Conservation (phyloP, 2,888 invertebrate genomes). For the Megalurothrips usitatus region DNA sequence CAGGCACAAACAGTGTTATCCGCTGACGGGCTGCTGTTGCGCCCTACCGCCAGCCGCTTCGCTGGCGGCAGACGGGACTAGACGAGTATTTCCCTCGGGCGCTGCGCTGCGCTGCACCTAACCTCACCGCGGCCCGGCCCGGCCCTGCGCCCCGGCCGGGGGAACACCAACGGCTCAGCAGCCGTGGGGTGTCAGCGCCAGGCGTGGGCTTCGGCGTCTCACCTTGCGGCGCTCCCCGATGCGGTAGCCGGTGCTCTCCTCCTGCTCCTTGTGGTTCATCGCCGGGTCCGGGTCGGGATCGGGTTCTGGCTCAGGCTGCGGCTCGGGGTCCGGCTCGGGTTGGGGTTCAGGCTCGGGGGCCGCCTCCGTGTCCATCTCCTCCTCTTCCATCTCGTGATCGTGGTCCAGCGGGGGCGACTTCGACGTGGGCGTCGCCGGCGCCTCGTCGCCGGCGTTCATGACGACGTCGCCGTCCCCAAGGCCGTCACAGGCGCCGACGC, state of each 20-base stretch:
- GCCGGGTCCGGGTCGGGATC: constrained; percentile 39
- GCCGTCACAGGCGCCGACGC: constrained; percentile 32
- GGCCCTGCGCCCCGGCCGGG: too few relatives aligned
- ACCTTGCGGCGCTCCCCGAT: constrained; percentile 30
- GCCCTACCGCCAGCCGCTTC: too few relatives aligned
- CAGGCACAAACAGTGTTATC: too few relatives aligned
- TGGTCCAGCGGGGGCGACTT: constrained; percentile 34
- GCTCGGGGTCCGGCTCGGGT: neutral
- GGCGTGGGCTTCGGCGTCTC: neutral
- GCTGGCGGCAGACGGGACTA: too few relatives aligned
- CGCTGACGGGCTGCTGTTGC: too few relatives aligned
- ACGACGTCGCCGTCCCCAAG: constrained; percentile 41
- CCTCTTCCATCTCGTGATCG: constrained; percentile 20
- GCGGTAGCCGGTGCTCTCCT: constrained; percentile 31
- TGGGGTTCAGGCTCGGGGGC: neutral
- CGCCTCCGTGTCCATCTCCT: constrained; percentile 28
- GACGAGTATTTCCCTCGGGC: too few relatives aligned
- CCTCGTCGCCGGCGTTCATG: constrained; percentile 42
- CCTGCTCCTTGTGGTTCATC: constrained; percentile 36
- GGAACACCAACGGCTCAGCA: too few relatives aligned
- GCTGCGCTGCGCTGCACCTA: too few relatives aligned
- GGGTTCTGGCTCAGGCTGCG: neutral
- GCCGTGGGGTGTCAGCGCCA: too few relatives aligned
- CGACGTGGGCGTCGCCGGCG: constrained; percentile 42
- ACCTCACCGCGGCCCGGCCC: too few relatives aligned